Evolutionary conservation across 2,888 invertebrate genomes (phyloP).

Genomic region (Phymatocera aterrima): DNA sequence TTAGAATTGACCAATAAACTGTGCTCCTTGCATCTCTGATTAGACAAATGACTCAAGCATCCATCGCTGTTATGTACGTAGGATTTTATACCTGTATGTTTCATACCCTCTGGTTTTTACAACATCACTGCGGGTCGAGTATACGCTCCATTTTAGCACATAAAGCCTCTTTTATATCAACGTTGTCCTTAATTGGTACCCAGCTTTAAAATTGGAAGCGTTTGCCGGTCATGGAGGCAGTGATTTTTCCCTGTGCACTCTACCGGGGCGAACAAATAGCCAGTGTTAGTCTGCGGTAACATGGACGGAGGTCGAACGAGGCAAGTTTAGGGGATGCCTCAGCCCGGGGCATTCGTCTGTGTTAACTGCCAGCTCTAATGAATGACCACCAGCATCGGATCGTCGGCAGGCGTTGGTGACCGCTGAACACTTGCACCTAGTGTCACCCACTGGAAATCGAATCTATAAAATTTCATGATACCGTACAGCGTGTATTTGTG

Average conservation of each 20-base stretch:
- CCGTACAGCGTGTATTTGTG: not conserved
- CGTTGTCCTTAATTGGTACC: constrained; percentile 21
- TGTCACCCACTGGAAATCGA: constrained; percentile 1
- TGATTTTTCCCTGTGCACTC: constrained; percentile 43
- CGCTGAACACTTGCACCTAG: constrained; percentile 13
- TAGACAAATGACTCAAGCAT: not conserved
- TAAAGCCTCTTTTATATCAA: constrained; percentile 23
- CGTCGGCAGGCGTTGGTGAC: not conserved
- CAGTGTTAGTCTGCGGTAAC: constrained; percentile 46
- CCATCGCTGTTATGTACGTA: not conserved
- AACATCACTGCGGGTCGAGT: not conserved
- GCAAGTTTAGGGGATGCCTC: constrained; percentile 45
- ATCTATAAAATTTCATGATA: not conserved
- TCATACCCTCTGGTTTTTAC: not conserved
- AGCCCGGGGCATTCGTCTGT: constrained; percentile 39
- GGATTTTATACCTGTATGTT: too few relatives aligned
- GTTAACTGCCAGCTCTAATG: constrained; percentile 48
- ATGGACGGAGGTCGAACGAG: constrained; percentile 44
- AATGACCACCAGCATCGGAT: constrained; percentile 37
- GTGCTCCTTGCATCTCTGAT: constrained; percentile 28
- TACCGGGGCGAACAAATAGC: constrained; percentile 41
- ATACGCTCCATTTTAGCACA: not conserved
- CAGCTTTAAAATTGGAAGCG: constrained; percentile 41
- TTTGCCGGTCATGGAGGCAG: constrained; percentile 7
- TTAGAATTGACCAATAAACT: constrained; percentile 30